A percentile compares a stretch with the other conserved stretches of the same genome.
Conservation (phyloP, 2,888 invertebrate species). For the Cataglyphis albicans region DNA sequence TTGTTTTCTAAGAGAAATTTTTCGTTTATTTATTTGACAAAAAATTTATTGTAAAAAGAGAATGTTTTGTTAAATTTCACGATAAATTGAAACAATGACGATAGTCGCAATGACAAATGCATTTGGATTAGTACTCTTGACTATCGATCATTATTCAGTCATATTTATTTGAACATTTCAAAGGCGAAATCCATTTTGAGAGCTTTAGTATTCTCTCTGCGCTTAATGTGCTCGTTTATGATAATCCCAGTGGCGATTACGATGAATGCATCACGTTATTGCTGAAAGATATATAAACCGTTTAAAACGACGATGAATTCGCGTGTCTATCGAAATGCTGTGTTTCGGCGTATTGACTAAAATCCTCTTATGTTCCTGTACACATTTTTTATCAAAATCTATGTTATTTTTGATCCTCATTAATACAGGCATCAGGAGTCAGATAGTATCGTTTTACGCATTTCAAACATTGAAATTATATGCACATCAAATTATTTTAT, state of each 20-base stretch:
- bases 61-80: conserved; percentile 12
- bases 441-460: background rate
- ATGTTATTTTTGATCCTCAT: conserved; percentile 64
- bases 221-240: conserved; percentile 53
- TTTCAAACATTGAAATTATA: background rate
- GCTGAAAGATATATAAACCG: conserved; percentile 26
- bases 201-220: conserved; percentile 27
- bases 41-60: background rate
- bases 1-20: background rate
- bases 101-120: conserved; percentile 7
- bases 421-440: conserved; percentile 29
- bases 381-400: conserved; percentile 39
- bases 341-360: conserved; percentile 38
- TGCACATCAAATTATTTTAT: conserved; percentile 16
- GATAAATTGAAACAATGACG: conserved; percentile 13
- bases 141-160: background rate
- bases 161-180: conserved; percentile 23
- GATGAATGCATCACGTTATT: conserved; percentile 6
- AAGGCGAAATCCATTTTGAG: conserved; percentile 10
- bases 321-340: conserved; percentile 3
- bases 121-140: conserved; percentile 5
- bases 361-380: conserved; percentile 48
- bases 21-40: background rate
- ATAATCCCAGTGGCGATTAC: conserved; percentile 53
- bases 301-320: conserved; percentile 6